phyloP scores from a whole-genome alignment of 2,113 vertebrate species.

The Acrocephalus kingi region DNA sequence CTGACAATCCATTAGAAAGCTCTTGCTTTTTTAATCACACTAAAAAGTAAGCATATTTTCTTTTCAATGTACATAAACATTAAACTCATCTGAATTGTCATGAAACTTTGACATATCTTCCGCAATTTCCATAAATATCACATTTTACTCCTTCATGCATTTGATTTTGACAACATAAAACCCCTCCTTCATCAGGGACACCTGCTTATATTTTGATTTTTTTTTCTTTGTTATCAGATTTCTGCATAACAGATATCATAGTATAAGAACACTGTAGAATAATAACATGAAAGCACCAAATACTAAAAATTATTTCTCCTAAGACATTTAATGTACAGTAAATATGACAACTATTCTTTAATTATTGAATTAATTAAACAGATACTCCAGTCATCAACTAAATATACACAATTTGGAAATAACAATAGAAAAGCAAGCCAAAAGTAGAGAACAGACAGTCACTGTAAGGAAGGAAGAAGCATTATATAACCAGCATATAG shows the following conservation, averaged over 20 bases:
- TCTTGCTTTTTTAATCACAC: neutral
- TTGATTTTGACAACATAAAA: neutral
- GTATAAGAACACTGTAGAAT: neutral
- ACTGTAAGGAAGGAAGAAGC: neutral
- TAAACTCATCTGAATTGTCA: neutral
- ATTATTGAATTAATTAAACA: neutral
- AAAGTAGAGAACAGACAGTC: constrained; percentile 33
- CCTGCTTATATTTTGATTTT: neutral
- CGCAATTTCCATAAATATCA: neutral
- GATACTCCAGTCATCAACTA: neutral
- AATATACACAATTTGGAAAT: neutral
- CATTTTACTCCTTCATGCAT: neutral
- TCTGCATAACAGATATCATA: neutral
- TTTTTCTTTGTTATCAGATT: neutral
- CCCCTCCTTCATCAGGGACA: neutral
- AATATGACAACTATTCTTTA: neutral
- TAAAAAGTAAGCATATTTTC: neutral
- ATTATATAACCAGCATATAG: neutral
- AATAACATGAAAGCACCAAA: neutral
- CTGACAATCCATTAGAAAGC: neutral
- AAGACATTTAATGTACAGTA: neutral
- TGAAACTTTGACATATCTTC: neutral
- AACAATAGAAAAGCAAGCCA: neutral
- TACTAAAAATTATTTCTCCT: neutral
- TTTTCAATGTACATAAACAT: neutral